phyloP scores from a whole-genome alignment of 2,113 vertebrate genomes.

The Chlorodrepanis virens region DNA sequence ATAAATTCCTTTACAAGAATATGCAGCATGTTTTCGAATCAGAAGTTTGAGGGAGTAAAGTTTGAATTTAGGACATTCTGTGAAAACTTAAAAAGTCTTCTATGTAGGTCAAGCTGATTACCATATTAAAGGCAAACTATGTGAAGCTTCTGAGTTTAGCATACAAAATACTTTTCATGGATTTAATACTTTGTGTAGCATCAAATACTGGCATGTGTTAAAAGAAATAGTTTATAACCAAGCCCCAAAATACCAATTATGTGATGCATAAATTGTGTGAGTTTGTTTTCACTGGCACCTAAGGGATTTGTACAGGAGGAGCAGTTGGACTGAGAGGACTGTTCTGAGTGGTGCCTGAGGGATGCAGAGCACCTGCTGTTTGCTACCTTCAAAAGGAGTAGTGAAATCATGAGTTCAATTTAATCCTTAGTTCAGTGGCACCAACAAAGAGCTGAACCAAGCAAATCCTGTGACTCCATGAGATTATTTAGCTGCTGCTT shows the following conservation, averaged over 20 bases:
- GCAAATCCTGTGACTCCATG: not conserved
- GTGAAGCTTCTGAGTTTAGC: conserved; percentile 21
- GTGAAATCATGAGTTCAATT: not conserved
- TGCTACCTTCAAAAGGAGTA: not conserved
- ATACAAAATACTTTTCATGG: conserved; percentile 3
- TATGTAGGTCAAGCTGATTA: conserved; percentile 59
- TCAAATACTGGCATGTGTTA: not conserved
- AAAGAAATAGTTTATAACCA: conserved; percentile 18
- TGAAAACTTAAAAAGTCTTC: not conserved
- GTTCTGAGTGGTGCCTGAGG: not conserved
- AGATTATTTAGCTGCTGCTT: not conserved
- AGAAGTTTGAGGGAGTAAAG: not conserved
- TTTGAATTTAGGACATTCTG: conserved; percentile 16
- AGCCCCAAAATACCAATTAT: not conserved
- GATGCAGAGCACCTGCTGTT: not conserved
- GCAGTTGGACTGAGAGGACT: not conserved
- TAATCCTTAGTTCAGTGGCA: not conserved
- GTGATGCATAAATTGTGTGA: not conserved
- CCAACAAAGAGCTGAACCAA: not conserved
- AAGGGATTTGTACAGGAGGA: not conserved
- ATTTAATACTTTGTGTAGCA: conserved; percentile 13
- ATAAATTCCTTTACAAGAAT: not conserved
- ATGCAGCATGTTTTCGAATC: not conserved
- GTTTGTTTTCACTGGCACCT: not conserved
- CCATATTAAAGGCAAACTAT: conserved; percentile 36